phyloP scores from a whole-genome alignment of 2,888 invertebrate species.

The Stomorhina lunata region DNA sequence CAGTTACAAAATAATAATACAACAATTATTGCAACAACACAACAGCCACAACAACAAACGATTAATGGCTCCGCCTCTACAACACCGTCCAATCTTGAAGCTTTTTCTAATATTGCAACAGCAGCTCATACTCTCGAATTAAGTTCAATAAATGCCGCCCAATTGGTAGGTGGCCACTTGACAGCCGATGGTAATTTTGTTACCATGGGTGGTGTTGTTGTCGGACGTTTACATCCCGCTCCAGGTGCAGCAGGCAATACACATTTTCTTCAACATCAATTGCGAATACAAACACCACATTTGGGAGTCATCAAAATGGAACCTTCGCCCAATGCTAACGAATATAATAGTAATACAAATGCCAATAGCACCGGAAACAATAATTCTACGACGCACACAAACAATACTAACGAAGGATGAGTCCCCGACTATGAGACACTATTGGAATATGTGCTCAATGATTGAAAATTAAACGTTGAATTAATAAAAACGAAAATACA shows the following conservation, averaged over 20 bases:
- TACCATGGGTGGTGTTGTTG: slow-evolving; percentile 77
- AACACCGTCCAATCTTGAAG: slow-evolving; percentile 66
- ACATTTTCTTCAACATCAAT: slow-evolving; percentile 65
- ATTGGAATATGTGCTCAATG: slow-evolving; percentile 75
- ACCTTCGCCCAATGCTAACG: slow-evolving; percentile 67
- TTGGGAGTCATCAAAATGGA: slow-evolving; percentile 76
- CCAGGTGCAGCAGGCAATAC: slow-evolving; percentile 63
- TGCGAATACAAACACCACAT: slow-evolving; percentile 71
- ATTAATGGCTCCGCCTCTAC: slow-evolving; percentile 60
- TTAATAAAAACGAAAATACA: slow-evolving; percentile 23
- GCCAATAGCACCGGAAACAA: slow-evolving; percentile 50
- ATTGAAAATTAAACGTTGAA: slow-evolving; percentile 66
- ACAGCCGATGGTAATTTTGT: slow-evolving; percentile 77
- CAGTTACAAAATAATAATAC: slow-evolving; percentile 69
- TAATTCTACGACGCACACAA: slow-evolving; percentile 60
- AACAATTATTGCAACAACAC: slow-evolving; percentile 67
- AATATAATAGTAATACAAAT: slow-evolving; percentile 57
- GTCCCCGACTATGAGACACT: slow-evolving; percentile 73
- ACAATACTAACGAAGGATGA: slow-evolving; percentile 73
- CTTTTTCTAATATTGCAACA: slow-evolving; percentile 64
- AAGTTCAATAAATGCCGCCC: slow-evolving; percentile 70
- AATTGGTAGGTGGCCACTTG: slow-evolving; percentile 75
- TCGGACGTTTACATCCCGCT: slow-evolving; percentile 73
- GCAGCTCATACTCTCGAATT: slow-evolving; percentile 66
- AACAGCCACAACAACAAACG: slow-evolving; percentile 67